Conservation (phyloP, 2,797 vertebrate genomes). For the Dromococcyx pavoninus region DNA sequence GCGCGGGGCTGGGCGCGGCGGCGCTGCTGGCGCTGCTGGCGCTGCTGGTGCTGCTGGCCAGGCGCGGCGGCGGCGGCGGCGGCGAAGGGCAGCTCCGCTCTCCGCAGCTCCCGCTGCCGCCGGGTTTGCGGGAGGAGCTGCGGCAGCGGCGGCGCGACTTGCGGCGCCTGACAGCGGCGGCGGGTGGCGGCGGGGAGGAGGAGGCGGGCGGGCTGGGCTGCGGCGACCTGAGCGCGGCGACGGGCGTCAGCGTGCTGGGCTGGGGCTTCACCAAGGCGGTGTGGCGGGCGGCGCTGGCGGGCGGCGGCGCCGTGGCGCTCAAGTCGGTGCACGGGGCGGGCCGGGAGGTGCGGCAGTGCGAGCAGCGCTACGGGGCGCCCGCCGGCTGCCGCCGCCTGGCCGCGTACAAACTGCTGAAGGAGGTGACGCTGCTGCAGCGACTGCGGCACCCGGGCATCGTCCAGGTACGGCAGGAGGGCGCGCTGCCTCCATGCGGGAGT, state of each 20-base stretch:
- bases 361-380: slow-evolving; percentile 80
- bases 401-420: slow-evolving; percentile 87
- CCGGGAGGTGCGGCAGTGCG: slow-evolving; percentile 84
- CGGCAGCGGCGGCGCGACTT: slow-evolving; percentile 38
- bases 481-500: too few species aligned
- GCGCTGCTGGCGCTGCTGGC: not conserved
- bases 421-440: slow-evolving; percentile 83
- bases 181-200: not conserved
- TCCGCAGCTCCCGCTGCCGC: not conserved
- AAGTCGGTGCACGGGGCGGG: slow-evolving; percentile 83
- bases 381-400: slow-evolving; percentile 84
- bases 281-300: slow-evolving; percentile 77
- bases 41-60: not conserved
- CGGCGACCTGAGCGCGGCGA: slow-evolving; percentile 76
- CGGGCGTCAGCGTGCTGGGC: slow-evolving; percentile 79
- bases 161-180: not conserved
- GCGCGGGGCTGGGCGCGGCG: not conserved
- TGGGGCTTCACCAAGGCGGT: slow-evolving; percentile 89
- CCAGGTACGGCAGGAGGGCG: slow-evolving; percentile 73
- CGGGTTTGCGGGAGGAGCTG: slow-evolving; percentile 39
- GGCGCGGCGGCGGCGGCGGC: not conserved
- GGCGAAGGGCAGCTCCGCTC: not conserved
- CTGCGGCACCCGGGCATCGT: slow-evolving; percentile 87
- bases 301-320: slow-evolving; percentile 79
- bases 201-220: slow-evolving; percentile 71